Evolutionary conservation across 2,113 vertebrate genomes (phyloP).

Genomic region (Gymnobelideus leadbeateri): DNA sequence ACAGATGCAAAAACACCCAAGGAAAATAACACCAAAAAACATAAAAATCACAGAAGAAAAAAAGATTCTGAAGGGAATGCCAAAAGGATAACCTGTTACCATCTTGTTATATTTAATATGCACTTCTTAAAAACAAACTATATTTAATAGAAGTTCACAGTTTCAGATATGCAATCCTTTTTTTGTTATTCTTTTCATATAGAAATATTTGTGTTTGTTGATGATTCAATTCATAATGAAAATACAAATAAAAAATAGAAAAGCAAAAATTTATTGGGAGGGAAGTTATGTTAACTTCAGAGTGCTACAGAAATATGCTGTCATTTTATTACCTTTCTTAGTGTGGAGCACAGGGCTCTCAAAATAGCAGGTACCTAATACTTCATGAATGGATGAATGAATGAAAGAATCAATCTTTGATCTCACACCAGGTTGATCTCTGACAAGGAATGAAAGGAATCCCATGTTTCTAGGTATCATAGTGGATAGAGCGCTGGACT

Average conservation of each 20-base stretch:
- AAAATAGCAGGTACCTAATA: not conserved
- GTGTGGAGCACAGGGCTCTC: not conserved
- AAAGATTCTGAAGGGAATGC: not conserved
- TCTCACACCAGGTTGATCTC: not conserved
- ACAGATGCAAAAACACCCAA: not conserved
- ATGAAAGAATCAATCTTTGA: not conserved
- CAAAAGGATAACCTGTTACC: not conserved
- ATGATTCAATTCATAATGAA: not conserved
- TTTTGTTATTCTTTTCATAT: not conserved
- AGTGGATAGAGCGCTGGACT: not conserved
- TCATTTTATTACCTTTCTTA: not conserved
- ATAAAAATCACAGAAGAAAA: not conserved
- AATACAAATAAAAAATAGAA: not conserved
- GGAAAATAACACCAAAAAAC: not conserved
- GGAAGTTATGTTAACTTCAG: not conserved
- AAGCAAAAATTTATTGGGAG: not conserved
- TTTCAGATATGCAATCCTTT: not conserved
- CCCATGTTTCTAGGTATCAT: not conserved
- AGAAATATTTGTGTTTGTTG: not conserved
- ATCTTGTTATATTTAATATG: not conserved
- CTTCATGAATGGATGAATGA: not conserved
- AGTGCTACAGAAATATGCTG: not conserved
- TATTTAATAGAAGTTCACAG: not conserved
- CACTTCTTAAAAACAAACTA: not conserved
- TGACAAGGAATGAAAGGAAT: not conserved